Conservation (phyloP, 2,888 invertebrate genomes). For the Crossocerus cetratus region DNA sequence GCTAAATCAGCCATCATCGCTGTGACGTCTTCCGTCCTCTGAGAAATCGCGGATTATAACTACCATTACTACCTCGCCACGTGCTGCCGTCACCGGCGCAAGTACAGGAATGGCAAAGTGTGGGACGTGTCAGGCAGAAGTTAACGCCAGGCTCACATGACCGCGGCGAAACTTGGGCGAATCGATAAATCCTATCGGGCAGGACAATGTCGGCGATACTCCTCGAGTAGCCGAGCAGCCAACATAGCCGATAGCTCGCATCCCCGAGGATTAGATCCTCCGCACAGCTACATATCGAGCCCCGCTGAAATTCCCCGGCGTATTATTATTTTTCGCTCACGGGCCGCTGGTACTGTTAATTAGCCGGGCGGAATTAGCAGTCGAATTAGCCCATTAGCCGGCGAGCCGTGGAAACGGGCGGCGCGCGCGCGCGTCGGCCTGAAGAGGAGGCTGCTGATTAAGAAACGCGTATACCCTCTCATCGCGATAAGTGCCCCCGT, state of each 20-base stretch:
- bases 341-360: not conserved
- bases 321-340: not conserved
- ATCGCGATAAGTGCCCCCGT: not conserved
- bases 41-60: slow-evolving; percentile 43
- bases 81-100: slow-evolving; percentile 25
- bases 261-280: too few relatives aligned
- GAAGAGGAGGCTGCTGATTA: not conserved
- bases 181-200: slow-evolving; percentile 29
- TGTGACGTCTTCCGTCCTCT: slow-evolving; percentile 26
- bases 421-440: not conserved
- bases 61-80: too few relatives aligned
- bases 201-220: too few relatives aligned
- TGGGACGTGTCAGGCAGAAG: slow-evolving; percentile 33
- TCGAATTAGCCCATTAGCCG: not conserved
- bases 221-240: too few relatives aligned
- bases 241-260: too few relatives aligned
- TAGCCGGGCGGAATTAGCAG: not conserved
- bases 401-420: not conserved
- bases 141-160: slow-evolving; percentile 21
- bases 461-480: not conserved
- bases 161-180: not conserved
- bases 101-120: slow-evolving; percentile 35
- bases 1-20: slow-evolving; percentile 41
- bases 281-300: too few relatives aligned
- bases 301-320: not conserved